phyloP scores from a whole-genome alignment of 2,888 invertebrate species.

The Neoscelio sp. region DNA sequence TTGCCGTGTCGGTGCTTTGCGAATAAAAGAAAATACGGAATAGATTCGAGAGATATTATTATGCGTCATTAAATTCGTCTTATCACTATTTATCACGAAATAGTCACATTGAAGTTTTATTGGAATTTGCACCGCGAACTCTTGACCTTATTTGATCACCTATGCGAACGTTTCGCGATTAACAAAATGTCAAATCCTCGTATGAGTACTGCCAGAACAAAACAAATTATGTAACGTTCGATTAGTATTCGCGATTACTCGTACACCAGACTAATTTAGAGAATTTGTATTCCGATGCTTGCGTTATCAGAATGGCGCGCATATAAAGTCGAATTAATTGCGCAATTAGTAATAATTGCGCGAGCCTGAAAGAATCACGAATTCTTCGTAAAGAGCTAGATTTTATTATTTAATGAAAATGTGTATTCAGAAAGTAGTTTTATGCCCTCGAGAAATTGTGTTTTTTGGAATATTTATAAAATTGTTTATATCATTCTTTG shows the following conservation, averaged over 20 bases:
- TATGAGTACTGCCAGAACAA: conserved; percentile 7
- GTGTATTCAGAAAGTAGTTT: too few relatives aligned
- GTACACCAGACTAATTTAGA: not conserved
- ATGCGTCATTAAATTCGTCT: conserved; percentile 11
- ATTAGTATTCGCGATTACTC: conserved; percentile 14
- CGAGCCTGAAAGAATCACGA: not conserved
- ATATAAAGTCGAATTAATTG: conserved; percentile 14
- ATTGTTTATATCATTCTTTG: too few relatives aligned
- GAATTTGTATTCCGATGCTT: conserved; percentile 13
- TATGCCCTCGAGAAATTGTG: too few relatives aligned
- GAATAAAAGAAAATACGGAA: conserved; percentile 1
- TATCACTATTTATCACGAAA: conserved; percentile 5
- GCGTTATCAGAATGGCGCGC: conserved; percentile 4
- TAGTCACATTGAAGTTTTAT: not conserved
- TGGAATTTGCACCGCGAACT: conserved; percentile 2
- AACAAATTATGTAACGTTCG: conserved; percentile 21
- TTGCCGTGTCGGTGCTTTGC: not conserved
- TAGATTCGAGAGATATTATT: conserved; percentile 8
- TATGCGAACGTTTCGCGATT: not conserved
- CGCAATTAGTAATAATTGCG: conserved; percentile 18
- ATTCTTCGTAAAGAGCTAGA: not conserved
- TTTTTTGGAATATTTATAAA: too few relatives aligned
- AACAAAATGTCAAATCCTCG: conserved; percentile 8
- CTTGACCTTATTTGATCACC: conserved; percentile 8
- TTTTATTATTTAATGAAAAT: not conserved